Percentiles rank a stretch among this genome's conserved stretches.
Evolutionary conservation across 2,888 invertebrate genomes (phyloP).

Genomic region (Pterostichus madidus): DNA sequence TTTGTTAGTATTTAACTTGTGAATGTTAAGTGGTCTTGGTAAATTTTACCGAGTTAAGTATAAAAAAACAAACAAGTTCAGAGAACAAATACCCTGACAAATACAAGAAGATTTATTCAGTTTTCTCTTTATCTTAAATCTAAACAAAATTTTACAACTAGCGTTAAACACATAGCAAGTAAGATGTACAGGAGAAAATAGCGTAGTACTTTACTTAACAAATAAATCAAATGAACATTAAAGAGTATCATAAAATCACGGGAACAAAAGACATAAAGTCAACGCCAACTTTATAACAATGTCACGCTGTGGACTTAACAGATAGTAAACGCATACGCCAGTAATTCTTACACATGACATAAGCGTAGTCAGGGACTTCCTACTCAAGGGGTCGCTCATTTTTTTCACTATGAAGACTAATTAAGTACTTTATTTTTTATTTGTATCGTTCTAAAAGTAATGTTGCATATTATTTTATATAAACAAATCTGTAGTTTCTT

Average conservation of each 20-base stretch:
- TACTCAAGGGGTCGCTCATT: slow-evolving; percentile 11
- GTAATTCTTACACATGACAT: slow-evolving; percentile 50
- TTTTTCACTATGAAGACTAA: slow-evolving; percentile 21
- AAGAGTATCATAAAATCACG: slow-evolving; percentile 66
- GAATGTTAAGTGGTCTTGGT: too few relatives aligned
- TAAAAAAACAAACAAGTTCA: background rate
- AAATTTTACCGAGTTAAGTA: too few relatives aligned
- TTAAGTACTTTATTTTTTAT: too few relatives aligned
- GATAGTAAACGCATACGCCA: slow-evolving; percentile 60
- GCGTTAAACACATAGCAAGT: slow-evolving; percentile 33
- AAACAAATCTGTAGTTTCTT: too few relatives aligned
- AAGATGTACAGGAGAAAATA: slow-evolving; percentile 59
- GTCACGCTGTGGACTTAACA: slow-evolving; percentile 64
- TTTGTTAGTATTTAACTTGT: too few relatives aligned
- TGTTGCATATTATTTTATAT: too few relatives aligned
- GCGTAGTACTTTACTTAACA: slow-evolving; percentile 60
- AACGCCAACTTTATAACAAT: slow-evolving; percentile 66
- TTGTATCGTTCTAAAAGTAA: too few relatives aligned
- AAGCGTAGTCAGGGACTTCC: slow-evolving; percentile 38
- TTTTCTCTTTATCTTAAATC: slow-evolving; percentile 59
- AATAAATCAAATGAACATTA: slow-evolving; percentile 66
- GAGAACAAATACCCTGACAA: slow-evolving; percentile 8
- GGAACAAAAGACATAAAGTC: slow-evolving; percentile 66
- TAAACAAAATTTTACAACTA: slow-evolving; percentile 57
- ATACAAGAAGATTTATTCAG: slow-evolving; percentile 33